These are phyloP conservation scores for Petrocephalus zakoni DNA, from an alignment of 2,113 vertebrate species.

Conservation along the genomic window DNA sequence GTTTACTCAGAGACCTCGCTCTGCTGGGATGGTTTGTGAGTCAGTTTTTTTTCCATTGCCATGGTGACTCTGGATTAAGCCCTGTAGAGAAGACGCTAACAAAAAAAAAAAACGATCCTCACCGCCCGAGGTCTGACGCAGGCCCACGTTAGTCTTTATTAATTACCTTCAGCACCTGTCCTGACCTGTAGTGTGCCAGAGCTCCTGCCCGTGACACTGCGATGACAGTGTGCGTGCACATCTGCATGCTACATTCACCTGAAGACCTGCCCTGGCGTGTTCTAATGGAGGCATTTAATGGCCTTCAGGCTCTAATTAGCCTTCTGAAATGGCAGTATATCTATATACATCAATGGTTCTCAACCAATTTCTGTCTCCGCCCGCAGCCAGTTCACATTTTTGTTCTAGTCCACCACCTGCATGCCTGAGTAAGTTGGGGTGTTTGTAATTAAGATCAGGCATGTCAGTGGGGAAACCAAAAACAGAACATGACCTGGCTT, in stretches of 20 bases:
- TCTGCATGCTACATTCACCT: not conserved
- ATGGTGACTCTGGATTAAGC: conserved; percentile 17
- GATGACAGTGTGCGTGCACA: not conserved
- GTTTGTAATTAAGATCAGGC: not conserved
- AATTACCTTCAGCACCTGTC: not conserved
- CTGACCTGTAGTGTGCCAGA: not conserved
- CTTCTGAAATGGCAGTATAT: not conserved
- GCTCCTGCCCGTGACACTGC: not conserved
- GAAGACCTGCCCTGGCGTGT: not conserved
- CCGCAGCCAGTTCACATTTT: not conserved
- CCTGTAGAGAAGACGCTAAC: no score
- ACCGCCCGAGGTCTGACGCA: not conserved
- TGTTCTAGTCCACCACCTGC: not conserved
- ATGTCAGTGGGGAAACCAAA: not conserved
- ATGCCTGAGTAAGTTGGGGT: not conserved
- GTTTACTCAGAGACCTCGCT: not conserved
- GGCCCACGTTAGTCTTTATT: conserved; percentile 3
- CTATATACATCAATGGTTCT: not conserved
- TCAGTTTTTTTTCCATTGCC: conserved; percentile 16
- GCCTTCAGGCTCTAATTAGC: not conserved
- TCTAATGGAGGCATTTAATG: not conserved
- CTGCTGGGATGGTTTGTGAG: conserved; percentile 1
- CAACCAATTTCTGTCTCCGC: not conserved
- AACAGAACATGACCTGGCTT: not conserved
- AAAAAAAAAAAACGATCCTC: no score